Evolutionary conservation across 2,888 invertebrate genomes (phyloP).

Genomic region (Drosophila nr. medialis): DNA sequence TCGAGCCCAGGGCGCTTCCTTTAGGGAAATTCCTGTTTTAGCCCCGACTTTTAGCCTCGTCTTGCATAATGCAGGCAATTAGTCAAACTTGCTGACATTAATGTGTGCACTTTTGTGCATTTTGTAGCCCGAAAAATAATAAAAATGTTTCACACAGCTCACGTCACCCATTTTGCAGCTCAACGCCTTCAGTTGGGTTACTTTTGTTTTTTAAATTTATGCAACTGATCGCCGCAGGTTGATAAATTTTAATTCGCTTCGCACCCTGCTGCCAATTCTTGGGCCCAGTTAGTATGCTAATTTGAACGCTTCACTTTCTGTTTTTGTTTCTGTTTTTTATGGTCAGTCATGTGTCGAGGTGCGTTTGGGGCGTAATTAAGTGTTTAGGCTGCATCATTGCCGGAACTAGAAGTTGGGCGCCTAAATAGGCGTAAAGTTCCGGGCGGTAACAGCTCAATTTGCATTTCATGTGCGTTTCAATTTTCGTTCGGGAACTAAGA

Average conservation of each 20-base stretch:
- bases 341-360: conserved; percentile 60
- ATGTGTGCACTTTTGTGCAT: conserved; percentile 71
- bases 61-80: conserved; percentile 69
- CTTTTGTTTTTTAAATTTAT: conserved; percentile 56
- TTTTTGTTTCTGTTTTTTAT: conserved; percentile 35
- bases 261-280: conserved; percentile 48
- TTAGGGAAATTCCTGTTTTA: conserved; percentile 24
- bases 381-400: conserved; percentile 67
- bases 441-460: conserved; percentile 71
- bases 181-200: conserved; percentile 60
- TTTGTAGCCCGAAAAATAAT: conserved; percentile 52
- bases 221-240: conserved; percentile 63
- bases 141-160: conserved; percentile 32
- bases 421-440: conserved; percentile 68
- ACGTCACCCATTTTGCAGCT: conserved; percentile 68
- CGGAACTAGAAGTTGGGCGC: conserved; percentile 43
- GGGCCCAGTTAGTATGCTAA: conserved; percentile 76
- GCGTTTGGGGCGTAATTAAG: conserved; percentile 65
- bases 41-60: not conserved
- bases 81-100: conserved; percentile 77
- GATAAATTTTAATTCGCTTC: conserved; percentile 61
- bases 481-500: conserved; percentile 45
- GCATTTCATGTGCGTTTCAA: conserved; percentile 68
- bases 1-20: conserved; percentile 64
- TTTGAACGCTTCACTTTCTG: conserved; percentile 44